Conservation (phyloP, 2,113 vertebrate genomes). For the Coptodon rendalli region DNA sequence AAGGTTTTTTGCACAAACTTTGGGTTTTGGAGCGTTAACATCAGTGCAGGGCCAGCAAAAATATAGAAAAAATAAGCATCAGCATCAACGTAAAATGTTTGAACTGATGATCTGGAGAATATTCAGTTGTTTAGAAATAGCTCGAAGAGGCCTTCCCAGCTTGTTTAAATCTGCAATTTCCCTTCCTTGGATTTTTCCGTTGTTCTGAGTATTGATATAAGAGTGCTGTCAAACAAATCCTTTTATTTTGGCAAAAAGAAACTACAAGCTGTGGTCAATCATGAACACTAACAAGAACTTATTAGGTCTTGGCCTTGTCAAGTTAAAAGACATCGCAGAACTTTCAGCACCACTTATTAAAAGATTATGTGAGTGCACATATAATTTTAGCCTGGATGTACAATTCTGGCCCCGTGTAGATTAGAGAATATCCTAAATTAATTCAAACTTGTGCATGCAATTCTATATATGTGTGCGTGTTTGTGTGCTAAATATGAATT, state of each 20-base stretch:
- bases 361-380: background rate
- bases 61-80: no score
- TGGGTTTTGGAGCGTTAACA: no score
- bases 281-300: background rate
- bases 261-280: background rate
- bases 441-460: accelerated
- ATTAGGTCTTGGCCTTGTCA: background rate
- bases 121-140: background rate
- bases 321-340: background rate
- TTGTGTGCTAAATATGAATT: background rate
- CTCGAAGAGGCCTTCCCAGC: background rate
- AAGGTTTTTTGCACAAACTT: no score
- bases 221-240: background rate
- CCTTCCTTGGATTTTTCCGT: background rate
- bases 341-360: background rate
- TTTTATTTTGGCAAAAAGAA: background rate
- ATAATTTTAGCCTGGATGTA: background rate
- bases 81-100: background rate
- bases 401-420: accelerated
- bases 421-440: background rate
- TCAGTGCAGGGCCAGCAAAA: no score
- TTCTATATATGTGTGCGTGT: background rate
- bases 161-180: background rate
- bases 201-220: background rate
- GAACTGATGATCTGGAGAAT: background rate